Base-by-base conservation (phyloP, 1,140 invertebrate genomes). In the Camponotus vicinus region DNA sequence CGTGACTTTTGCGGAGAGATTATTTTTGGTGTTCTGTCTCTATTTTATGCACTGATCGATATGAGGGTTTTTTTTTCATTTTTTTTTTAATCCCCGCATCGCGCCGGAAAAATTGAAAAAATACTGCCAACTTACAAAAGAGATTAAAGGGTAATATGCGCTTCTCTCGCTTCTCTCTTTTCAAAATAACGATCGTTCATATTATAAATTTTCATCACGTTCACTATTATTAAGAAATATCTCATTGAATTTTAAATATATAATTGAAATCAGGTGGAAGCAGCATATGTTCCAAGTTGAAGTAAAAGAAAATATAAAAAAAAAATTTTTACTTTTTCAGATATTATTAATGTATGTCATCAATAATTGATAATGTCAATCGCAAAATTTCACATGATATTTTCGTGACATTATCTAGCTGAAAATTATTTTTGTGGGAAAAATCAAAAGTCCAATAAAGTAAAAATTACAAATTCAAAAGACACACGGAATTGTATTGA, bases 1-100 rank as follows among this genome's bases (percentile, higher is more conserved):
- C 69, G 69, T 66, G 61, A 78, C 83, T 66, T 67, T 71, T 57
- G 45, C 83, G 71, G 37, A 42, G 59, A 66, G 71, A 66, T 78
- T 85, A 85, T 85, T 64, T 80, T 63, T 55, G 55, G 79, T 55
- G 55, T 83, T 57, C 49, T 13, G 21, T 3, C 13, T 84, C 73
- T 71, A 52, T 69, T 37, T 84, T 64, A 77, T 32, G 34, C 57
- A 57, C 9, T 55, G 61, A 18, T 59, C 64, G 55, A 55, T 75
- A 75, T 32, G 55, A 73, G 2, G 1, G 15, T 42, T 67, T 27
- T 21, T 34, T 37, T 52, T 59, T 67, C 15, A 52, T 52, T 40
- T 3, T n/a, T 15, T 67, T 27, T 52, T 37, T n/a, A 71, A 85
- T 71, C 9, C 42, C 1, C 34, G 79, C 55, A 49, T 37, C 45